phyloP scores from a whole-genome alignment of 2,113 vertebrate species.

The Leptodactylus fuscus region DNA sequence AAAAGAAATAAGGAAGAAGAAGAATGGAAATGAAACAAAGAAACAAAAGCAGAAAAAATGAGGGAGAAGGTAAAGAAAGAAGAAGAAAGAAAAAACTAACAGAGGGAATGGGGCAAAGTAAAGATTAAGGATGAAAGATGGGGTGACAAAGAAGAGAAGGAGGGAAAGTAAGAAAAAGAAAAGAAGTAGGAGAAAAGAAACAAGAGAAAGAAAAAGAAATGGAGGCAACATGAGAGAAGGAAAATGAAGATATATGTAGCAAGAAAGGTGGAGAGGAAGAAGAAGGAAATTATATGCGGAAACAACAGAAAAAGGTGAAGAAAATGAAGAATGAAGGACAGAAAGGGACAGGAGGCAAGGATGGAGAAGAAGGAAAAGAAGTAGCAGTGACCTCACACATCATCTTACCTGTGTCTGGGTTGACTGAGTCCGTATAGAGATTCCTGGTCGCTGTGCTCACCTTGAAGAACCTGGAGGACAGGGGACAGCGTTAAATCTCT shows the following conservation, averaged over 20 bases:
- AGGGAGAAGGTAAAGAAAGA: not conserved
- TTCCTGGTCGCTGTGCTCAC: conserved; percentile 28
- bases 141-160: too few relatives aligned
- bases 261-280: not conserved
- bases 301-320: not conserved
- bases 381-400: not conserved
- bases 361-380: not conserved
- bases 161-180: not conserved
- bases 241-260: not conserved
- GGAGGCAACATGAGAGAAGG: not conserved
- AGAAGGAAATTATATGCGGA: not conserved
- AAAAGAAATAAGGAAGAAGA: not conserved
- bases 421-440: not conserved
- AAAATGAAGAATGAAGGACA: not conserved
- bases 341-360: not conserved
- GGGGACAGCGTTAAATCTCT: not conserved
- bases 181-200: not conserved
- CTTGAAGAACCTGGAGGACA: conserved; percentile 33
- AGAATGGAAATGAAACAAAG: not conserved
- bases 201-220: not conserved
- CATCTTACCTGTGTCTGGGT: not conserved
- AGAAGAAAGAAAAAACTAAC: too few relatives aligned
- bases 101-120: too few relatives aligned
- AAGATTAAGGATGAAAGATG: not conserved
- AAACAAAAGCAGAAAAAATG: not conserved